A percentile compares a stretch with the other conserved stretches of the same genome.
Evolutionary conservation across 2,888 invertebrate species (phyloP).

Genomic region (Thera obeliscata): DNA sequence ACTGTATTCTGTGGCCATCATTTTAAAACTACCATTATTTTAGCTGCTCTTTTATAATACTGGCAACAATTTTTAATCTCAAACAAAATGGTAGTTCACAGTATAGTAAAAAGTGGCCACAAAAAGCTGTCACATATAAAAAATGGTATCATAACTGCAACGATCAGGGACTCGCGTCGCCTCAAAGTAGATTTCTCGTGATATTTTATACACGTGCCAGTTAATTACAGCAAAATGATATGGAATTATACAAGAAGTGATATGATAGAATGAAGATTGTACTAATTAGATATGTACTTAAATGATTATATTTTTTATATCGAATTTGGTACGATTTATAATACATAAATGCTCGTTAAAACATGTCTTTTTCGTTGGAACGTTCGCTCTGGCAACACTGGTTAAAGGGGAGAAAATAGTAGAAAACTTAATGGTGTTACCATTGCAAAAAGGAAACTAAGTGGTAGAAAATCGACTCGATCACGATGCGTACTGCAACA

Average conservation of each 20-base stretch:
- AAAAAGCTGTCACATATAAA: slow-evolving; percentile 49
- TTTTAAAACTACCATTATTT: slow-evolving; percentile 53
- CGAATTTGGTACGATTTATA: slow-evolving; percentile 74
- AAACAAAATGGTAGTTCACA: slow-evolving; percentile 25
- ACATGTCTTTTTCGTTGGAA: slow-evolving; percentile 78
- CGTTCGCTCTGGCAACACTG: slow-evolving; percentile 72
- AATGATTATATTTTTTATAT: slow-evolving; percentile 71
- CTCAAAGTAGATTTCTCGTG: slow-evolving; percentile 59
- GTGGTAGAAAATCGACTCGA: slow-evolving; percentile 68
- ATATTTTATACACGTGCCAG: slow-evolving; percentile 70
- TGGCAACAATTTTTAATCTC: slow-evolving; percentile 20
- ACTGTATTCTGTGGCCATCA: slow-evolving; percentile 42
- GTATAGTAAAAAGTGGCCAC: slow-evolving; percentile 45
- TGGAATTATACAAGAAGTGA: slow-evolving; percentile 82
- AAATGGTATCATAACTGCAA: slow-evolving; percentile 41
- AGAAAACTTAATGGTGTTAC: slow-evolving; percentile 48
- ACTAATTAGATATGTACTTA: slow-evolving; percentile 83
- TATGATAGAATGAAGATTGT: slow-evolving; percentile 81
- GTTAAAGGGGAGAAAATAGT: slow-evolving; percentile 52
- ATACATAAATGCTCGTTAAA: slow-evolving; percentile 78
- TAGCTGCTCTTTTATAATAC: slow-evolving; percentile 37
- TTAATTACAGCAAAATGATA: slow-evolving; percentile 78
- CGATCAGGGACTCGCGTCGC: slow-evolving; percentile 39
- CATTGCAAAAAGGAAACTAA: slow-evolving; percentile 43
- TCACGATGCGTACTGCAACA: slow-evolving; percentile 84